Base-by-base conservation (phyloP, 2,888 invertebrate genomes). In the Zonitis immaculata region DNA sequence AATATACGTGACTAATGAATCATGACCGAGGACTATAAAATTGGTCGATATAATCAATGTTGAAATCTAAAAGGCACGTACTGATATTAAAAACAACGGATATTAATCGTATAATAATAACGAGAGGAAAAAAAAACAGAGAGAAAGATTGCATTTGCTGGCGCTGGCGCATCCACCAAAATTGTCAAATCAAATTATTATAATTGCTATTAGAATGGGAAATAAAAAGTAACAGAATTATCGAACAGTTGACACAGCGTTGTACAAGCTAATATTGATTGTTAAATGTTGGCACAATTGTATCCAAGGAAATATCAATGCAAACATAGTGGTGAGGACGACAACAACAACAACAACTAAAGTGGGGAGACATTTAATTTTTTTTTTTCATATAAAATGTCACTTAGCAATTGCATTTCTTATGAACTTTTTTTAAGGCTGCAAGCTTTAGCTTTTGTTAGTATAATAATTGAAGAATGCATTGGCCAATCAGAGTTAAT, bases 281-380 rank as follows among this genome's bases (percentile, higher is more conserved):
- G 44, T 35, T 9, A 42, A n/a, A 22, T 20, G 32, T 53, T 42
- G 49, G 44, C 45, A 45, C 42, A 20, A 53, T 49, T 53, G 53
- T 53, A 49, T 49, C 53, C 53, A 49, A 49, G 53, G 53, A 44
- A 53, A 49, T 49, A 42, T 45, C 53, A 49, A 53, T 49, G 53
- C 25, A 49, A 53, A 53, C 53, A 53, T 47, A 12, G 14, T 32
- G 12, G 35, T 35, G 35, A 22, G 5, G 22, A 22, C 3, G 22
- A 4, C 22, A 5, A 22, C n/a, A n/a, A n/a, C n/a, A n/a, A n/a
- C n/a, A n/a, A n/a, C n/a, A n/a, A n/a, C n/a, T n/a, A n/a, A n/a
- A n/a, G 14, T 32, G 32, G 32, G 32, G 32, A 7, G 32, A 14
- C 14, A n/a, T n/a, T n/a, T n/a, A n/a, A n/a, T n/a, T n/a, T n/a